These are phyloP conservation scores for Prunella fulvescens DNA, from an alignment of 2,113 vertebrate species.

Conservation along the genomic window DNA sequence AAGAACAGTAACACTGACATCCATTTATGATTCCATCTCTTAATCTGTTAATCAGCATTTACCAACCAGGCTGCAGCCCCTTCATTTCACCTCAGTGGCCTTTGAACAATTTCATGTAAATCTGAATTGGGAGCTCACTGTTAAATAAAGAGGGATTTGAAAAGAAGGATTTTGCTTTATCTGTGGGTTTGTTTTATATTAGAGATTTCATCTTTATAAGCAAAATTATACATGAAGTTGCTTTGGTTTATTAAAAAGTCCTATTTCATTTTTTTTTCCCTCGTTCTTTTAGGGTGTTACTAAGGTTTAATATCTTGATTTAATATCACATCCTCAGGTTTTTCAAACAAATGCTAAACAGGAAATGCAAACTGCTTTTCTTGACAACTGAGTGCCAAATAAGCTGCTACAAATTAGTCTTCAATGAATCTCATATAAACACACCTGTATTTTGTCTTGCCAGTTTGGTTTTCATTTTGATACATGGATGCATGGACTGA, in stretches of 20 bases:
- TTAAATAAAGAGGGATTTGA: not conserved
- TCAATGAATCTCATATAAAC: not conserved
- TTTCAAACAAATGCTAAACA: not conserved
- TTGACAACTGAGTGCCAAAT: not conserved
- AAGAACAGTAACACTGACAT: not conserved
- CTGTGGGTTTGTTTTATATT: not conserved
- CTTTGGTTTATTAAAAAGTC: not conserved
- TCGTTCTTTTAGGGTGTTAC: not conserved
- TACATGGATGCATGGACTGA: not conserved
- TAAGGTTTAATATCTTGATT: not conserved
- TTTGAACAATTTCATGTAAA: not conserved
- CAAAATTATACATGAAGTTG: not conserved
- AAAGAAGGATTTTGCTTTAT: not conserved
- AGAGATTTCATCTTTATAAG: not conserved
- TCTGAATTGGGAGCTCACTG: not conserved
- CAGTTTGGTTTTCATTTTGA: not conserved
- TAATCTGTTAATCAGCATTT: not conserved
- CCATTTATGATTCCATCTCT: not conserved
- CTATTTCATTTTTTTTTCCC: rapidly evolving
- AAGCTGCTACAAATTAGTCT: not conserved
- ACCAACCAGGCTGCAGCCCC: not conserved
- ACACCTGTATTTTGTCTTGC: not conserved
- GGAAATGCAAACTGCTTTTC: not conserved
- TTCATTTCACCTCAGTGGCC: not conserved
- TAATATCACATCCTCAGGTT: not conserved